Conservation (phyloP, 1,140 invertebrate species). For the Rhyzopertha dominica region DNA sequence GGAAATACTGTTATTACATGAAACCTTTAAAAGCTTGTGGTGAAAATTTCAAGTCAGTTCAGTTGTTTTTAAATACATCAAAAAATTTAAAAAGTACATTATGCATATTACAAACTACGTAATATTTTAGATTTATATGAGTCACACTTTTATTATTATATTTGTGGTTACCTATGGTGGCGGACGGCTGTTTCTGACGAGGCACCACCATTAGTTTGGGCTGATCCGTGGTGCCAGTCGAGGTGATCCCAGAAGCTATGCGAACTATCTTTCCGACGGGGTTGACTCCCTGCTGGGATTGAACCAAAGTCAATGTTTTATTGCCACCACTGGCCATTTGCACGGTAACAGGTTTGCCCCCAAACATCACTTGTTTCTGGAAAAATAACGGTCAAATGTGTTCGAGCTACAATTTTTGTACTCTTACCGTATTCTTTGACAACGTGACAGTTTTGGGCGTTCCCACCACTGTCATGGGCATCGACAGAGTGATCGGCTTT, state of each 20-base stretch:
- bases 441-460: constrained; percentile 57
- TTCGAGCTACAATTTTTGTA: constrained; percentile 5
- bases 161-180: constrained; percentile 45
- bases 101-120: constrained; percentile 11
- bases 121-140: constrained; percentile 5
- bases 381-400: constrained; percentile 18
- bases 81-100: too few relatives aligned
- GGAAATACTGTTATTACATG: too few relatives aligned
- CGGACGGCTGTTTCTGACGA: constrained; percentile 51
- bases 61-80: too few relatives aligned
- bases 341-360: constrained; percentile 67
- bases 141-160: too few relatives aligned
- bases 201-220: constrained; percentile 52
- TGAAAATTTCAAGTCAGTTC: too few relatives aligned
- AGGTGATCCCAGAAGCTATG: constrained; percentile 34
- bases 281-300: constrained; percentile 25
- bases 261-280: constrained; percentile 39
- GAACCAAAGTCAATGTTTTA: constrained; percentile 44
- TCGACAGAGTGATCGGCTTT: constrained; percentile 66
- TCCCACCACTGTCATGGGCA: constrained; percentile 55
- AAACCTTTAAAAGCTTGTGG: too few relatives aligned
- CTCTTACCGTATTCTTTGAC: constrained; percentile 40
- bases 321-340: constrained; percentile 40
- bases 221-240: constrained; percentile 35
- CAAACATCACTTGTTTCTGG: constrained; percentile 58